Base-by-base conservation (phyloP, 2,888 invertebrate genomes). In the Phyllotreta cruciferae region DNA sequence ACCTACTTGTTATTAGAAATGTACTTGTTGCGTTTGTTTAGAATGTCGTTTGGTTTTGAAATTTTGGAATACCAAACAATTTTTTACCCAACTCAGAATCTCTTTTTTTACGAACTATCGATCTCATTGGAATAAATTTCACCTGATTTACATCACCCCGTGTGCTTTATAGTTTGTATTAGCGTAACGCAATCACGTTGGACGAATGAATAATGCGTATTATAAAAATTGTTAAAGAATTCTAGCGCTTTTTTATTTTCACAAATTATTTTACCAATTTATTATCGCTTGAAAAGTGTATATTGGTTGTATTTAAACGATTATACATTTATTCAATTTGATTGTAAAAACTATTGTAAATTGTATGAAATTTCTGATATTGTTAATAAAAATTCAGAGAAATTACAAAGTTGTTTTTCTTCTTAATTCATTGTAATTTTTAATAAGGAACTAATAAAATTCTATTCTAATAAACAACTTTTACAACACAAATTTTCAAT, bases 321-420 rank as follows among this genome's bases (percentile, higher is more conserved):
- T 37, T 13, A 37, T 37, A 7, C 9, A 14, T 52, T 52, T 52
- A 52, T 38, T 52, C 52, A 52, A 52, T 37, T 52, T 52, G 52
- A 52, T 52, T 52, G 9, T n/a, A 38, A 6, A 14, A 13, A 52
- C 3, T 38, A 37, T 52, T 52, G 52, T 52, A 38, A 13, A 37
- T 52, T 52, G 52, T 52, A 38, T 52, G 38, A 52, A 52, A 52
- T 52, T 52, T 52, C 52, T 10, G 52, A 52, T 52, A 52, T 52
- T 52, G 52, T 52, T 52, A 52, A 52, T 10, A 52, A 52, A 52
- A 52, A 52, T 36, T 37, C 24, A 24, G 24, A 24, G 24, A 24
- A 24, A 24, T 24, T 24, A 24, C n/a, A 24, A 24, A 24, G 24
- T 24, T 24, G 24, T 4, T 1, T 24, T 24, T 24, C 2, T 24